These are phyloP conservation scores for Campoplex nolae DNA, from an alignment of 2,888 invertebrate genomes.

Conservation along the genomic window DNA sequence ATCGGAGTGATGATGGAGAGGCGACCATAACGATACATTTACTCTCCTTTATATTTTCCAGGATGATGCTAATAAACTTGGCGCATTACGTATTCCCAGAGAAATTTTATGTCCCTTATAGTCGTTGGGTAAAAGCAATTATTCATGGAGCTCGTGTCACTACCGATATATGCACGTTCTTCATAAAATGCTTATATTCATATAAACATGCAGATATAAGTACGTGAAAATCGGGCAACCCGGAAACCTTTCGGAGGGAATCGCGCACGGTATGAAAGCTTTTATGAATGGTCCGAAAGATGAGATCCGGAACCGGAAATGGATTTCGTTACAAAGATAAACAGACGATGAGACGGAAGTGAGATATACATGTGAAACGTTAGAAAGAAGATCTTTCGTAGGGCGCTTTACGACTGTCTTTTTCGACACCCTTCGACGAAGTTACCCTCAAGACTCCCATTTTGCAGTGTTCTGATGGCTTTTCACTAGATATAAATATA, in stretches of 20 bases:
- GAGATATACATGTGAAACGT: conserved; percentile 18
- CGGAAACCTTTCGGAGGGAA: conserved; percentile 43
- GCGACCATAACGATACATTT: conserved; percentile 47
- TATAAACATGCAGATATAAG: background rate
- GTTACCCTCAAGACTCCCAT: conserved; percentile 1
- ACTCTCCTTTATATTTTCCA: conserved; percentile 25
- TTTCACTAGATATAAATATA: conserved; percentile 9
- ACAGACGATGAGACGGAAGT: conserved; percentile 30
- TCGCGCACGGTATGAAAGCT: conserved; percentile 35
- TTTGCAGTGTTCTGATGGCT: conserved; percentile 9
- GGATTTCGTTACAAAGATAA: background rate
- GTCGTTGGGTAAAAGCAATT: conserved; percentile 54
- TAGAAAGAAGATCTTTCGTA: conserved; percentile 2
- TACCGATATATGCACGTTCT: background rate
- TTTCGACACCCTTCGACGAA: conserved; percentile 16
- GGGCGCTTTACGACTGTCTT: conserved; percentile 30
- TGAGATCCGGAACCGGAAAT: background rate
- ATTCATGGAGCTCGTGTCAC: conserved; percentile 51
- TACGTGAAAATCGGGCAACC: conserved; percentile 4
- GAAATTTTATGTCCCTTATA: conserved; percentile 57
- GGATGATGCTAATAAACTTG: conserved; percentile 64
- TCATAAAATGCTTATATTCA: background rate
- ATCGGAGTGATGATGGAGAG: conserved; percentile 28
- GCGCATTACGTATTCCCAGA: conserved; percentile 66
- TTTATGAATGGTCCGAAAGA: conserved; percentile 41